phyloP scores from a whole-genome alignment of 2,888 invertebrate species.

The Ophion slaviceki region DNA sequence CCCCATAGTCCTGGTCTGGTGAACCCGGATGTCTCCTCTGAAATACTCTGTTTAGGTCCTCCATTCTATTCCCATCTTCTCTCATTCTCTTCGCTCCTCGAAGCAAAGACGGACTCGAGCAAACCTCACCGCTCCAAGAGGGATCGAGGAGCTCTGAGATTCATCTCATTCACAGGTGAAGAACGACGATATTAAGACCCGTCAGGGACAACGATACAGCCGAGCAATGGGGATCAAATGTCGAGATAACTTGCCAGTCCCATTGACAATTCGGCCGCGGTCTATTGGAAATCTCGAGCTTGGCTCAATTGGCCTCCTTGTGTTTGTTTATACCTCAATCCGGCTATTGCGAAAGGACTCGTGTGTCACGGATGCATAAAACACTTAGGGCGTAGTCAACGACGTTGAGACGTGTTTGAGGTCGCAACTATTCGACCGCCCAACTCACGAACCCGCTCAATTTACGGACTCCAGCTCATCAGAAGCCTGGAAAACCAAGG shows the following conservation, averaged over 20 bases:
- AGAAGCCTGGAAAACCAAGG: no score
- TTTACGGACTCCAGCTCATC: no score
- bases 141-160: slow-evolving; percentile 74
- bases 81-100: slow-evolving; percentile 34
- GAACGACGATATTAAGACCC: slow-evolving; percentile 36
- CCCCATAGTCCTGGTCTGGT: slow-evolving; percentile 45
- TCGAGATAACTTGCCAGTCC: slow-evolving; percentile 12
- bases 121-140: slow-evolving; percentile 68
- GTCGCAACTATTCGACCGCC: no score
- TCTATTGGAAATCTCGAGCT: slow-evolving; percentile 2
- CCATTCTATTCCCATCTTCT: slow-evolving; percentile 36
- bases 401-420: no score
- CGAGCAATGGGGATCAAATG: slow-evolving; percentile 19
- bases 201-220: slow-evolving; percentile 32
- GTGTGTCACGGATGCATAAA: no score
- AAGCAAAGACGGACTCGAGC: slow-evolving; percentile 34
- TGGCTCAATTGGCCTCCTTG: not conserved
- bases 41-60: slow-evolving; percentile 41
- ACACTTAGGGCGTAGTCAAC: no score
- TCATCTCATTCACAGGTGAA: slow-evolving; percentile 77
- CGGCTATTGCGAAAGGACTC: no score
- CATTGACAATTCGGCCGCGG: slow-evolving; percentile 17
- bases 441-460: no score
- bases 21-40: slow-evolving; percentile 46
- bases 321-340: not conserved